Base-by-base conservation (phyloP, 2,888 invertebrate genomes). In the Polia nebulosa region DNA sequence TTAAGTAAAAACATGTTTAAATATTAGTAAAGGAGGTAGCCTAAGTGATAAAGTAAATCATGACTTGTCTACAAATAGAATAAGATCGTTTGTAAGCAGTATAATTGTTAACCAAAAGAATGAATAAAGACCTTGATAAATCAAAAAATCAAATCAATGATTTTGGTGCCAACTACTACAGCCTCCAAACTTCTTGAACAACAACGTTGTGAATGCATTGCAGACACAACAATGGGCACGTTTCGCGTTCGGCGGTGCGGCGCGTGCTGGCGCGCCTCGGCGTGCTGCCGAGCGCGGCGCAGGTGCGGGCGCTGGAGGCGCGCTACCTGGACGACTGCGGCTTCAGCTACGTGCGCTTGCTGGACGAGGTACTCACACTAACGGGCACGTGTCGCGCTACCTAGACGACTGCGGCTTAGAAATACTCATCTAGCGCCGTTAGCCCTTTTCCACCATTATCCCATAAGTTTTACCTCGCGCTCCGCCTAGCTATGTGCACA, bases 321-420 rank as follows among this genome's bases (percentile, higher is more conserved):
- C 95, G 97, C 76, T 98, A 97, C 92, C 96, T 97, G 73, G 97
- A 98, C 89, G 97, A 97, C 87, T 91, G 97, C 86, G 98, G 98
- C 27, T 98, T 98, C 90, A 97, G 97, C 93, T 98, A 98, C 87
- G 95, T 96, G 73, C 96, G 96, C 82, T 97, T 98, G 81, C 92
- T 98, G 61, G 96, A 96, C 66, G 97, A 98, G 91, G 96, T 52
- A 29, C n/a, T 8, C 25, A 15, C 25, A 5, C n/a, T 9, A 25
- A 17, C n/a, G 39, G 17, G 7, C 17, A 5, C 39, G 39, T 17
- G 39, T 5, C 39, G 39, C 39, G 41, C 41, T 41, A 41, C 41
- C 41, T 41, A n/a, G 41, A 41, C 41, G 41, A n/a, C n/a, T 41
- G 41, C 41, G 17, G 17, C 4, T n/a, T n/a, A n/a, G n/a, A n/a